Conservation (phyloP, 2,797 vertebrate genomes). For the Galagoides demidoff region DNA sequence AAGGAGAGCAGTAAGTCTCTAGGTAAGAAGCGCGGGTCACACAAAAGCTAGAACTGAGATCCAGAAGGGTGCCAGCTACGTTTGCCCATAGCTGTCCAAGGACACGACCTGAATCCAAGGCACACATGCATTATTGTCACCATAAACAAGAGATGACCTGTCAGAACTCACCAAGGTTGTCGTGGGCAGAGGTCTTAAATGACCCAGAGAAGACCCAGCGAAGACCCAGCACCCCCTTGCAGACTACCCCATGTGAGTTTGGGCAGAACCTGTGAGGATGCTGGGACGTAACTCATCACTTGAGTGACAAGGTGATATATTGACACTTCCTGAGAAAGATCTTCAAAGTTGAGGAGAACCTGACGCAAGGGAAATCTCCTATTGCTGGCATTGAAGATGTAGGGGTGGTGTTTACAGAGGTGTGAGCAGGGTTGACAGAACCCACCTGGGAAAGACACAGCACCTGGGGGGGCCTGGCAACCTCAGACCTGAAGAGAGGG, state of each 20-base stretch:
- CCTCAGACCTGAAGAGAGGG: background rate
- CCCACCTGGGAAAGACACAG: too few relatives aligned
- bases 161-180: too few relatives aligned
- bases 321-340: background rate
- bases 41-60: background rate
- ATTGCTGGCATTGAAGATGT: background rate
- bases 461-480: background rate
- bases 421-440: background rate
- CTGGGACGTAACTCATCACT: background rate
- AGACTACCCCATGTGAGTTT: rapidly evolving
- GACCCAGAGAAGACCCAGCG: too few relatives aligned
- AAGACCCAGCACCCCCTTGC: rapidly evolving
- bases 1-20: too few relatives aligned
- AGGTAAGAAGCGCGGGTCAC: background rate
- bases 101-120: background rate
- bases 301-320: too few relatives aligned
- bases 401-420: background rate
- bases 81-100: background rate
- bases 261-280: too few relatives aligned
- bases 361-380: background rate
- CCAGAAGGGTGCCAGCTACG: background rate
- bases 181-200: background rate
- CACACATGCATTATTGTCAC: rapidly evolving
- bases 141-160: background rate
- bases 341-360: background rate